Evolutionary conservation across 2,113 vertebrate species (phyloP).

Genomic region (Sakesphorus luctuosus): DNA sequence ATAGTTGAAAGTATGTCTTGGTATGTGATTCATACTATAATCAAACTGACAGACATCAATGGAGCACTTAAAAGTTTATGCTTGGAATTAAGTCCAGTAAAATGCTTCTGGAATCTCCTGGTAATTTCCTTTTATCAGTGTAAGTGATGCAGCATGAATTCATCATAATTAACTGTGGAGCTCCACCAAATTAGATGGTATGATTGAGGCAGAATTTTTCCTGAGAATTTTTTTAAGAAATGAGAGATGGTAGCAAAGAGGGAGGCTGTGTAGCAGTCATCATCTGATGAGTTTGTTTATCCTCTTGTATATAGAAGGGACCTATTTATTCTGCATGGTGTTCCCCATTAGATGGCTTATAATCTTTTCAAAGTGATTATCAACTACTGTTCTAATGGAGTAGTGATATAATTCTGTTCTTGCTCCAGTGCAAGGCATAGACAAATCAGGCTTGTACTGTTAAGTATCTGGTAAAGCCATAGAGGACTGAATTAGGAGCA

Average conservation of each 20-base stretch:
- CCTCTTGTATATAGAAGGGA: background rate
- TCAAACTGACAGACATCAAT: background rate
- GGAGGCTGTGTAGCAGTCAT: background rate
- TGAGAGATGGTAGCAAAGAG: background rate
- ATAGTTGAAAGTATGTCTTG: background rate
- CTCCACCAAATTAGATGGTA: background rate
- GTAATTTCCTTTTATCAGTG: background rate
- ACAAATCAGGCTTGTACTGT: background rate
- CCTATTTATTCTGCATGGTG: background rate
- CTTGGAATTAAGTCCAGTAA: slow-evolving; percentile 1
- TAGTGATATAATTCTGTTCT: background rate
- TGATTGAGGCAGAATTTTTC: background rate
- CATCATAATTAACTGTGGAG: background rate
- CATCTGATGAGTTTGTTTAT: background rate
- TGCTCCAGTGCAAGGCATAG: background rate
- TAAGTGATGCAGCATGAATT: slow-evolving; percentile 4
- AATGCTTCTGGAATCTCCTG: slow-evolving; percentile 18
- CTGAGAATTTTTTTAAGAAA: background rate
- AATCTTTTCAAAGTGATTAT: background rate
- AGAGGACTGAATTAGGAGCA: background rate
- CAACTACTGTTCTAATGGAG: background rate
- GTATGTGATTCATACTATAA: background rate
- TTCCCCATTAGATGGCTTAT: background rate
- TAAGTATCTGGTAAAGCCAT: background rate
- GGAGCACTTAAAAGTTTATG: background rate